Evolutionary conservation across 1,140 invertebrate species (phyloP), one percentile per base, ranked within the genome.

Genomic region (Hyles euphorbiae): DNA sequence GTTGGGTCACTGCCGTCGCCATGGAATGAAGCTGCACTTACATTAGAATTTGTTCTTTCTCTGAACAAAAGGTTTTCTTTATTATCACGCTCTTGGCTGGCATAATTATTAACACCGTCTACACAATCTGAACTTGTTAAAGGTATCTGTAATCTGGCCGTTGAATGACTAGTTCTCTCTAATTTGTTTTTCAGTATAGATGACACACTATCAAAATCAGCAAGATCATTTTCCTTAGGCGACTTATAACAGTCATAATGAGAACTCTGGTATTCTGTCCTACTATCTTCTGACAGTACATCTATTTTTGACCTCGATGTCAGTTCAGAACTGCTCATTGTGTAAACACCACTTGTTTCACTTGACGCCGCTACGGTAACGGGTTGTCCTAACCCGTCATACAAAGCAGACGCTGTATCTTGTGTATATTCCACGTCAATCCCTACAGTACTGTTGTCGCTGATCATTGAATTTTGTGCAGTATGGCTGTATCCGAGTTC

Each of bases 1-100:
- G 94, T 94, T 3, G 95, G 95, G 81, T 96, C 95, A 73, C 94
- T 96, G 2, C 95, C 95, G 71, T 96, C 95, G n/a, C 95, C 95
- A 34, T 94, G 92, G 72, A 96, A 96, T 60, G 94, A 96, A 6
- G 91, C 90, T 34, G 91, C 92, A 76, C 94, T 95, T 1, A 95
- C 91, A 63, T 94, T 94, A 8, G 94, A 96, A 66, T 95, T 95
- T 33, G 94, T 93, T 9, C 95, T 89, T 68, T 91, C 84, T 44
- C 93, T 87, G 68, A 93, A 93, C 56, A 82, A 9, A 33, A 56
- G 49, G 58, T 78, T 82, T 58, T 84, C 73, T 71, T 78, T 77
- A 12, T 77, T 68, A 60, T 68, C 63, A 36, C 71, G 67, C 54
- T 70, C 69, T 59, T 77, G 65, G 56, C 65, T 72, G 60, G 64